phyloP scores from a whole-genome alignment of 2,113 vertebrate species.

The Zosterops hypoxanthus region DNA sequence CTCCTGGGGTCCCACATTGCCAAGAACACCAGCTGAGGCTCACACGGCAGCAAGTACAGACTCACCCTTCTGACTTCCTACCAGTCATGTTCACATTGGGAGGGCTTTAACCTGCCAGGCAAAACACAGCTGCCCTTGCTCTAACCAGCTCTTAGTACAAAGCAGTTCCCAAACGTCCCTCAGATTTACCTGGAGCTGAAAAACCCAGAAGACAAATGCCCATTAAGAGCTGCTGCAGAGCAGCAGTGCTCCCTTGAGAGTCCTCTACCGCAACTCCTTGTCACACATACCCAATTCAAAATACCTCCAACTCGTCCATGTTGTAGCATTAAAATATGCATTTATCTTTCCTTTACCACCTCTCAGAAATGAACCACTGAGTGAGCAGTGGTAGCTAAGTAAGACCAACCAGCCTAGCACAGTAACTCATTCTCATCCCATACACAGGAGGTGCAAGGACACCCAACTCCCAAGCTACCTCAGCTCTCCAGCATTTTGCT shows the following conservation, averaged over 20 bases:
- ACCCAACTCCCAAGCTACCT: not conserved
- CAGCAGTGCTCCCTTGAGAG: not conserved
- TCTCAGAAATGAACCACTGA: not conserved
- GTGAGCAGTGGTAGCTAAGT: not conserved
- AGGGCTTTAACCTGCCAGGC: not conserved
- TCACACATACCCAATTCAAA: not conserved
- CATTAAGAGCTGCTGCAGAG: not conserved
- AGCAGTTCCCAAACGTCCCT: not conserved
- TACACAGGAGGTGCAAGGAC: not conserved
- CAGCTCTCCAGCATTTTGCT: not conserved
- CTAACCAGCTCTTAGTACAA: not conserved
- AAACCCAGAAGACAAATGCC: not conserved
- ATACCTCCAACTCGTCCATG: not conserved
- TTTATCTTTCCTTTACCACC: not conserved
- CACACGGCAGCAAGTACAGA: not conserved
- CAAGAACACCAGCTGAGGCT: not conserved
- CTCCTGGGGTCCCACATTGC: rapidly evolving
- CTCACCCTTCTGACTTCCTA: not conserved
- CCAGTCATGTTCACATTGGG: not conserved
- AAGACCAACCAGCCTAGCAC: not conserved
- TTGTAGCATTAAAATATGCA: not conserved
- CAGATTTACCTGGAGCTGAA: not conserved
- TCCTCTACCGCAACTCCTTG: not conserved
- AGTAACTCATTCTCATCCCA: not conserved
- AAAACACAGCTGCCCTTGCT: not conserved